A percentile compares a stretch with the other conserved stretches of the same genome.
These are phyloP conservation scores for Heliconius ethilla DNA, from an alignment of 2,888 invertebrate genomes.

Conservation along the genomic window DNA sequence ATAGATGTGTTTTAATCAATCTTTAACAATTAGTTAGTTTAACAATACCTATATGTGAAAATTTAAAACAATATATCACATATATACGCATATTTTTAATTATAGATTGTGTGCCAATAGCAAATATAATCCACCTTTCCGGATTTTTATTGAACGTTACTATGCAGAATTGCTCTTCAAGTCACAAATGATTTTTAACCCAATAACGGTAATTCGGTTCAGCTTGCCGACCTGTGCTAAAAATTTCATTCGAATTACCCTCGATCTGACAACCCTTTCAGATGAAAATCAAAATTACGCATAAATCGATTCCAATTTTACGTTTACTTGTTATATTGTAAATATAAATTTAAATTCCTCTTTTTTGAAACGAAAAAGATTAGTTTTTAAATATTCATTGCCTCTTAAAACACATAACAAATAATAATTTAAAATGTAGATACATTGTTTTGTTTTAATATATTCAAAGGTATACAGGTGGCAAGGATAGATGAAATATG, in stretches of 20 bases:
- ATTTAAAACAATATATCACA: neutral
- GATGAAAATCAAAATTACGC: neutral
- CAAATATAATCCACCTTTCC: neutral
- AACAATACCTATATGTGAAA: too few relatives aligned
- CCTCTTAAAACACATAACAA: neutral
- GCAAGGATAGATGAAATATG: conserved; percentile 44
- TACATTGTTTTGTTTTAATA: neutral
- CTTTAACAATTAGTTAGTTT: too few relatives aligned
- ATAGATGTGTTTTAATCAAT: too few relatives aligned
- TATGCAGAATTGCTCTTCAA: conserved; percentile 3
- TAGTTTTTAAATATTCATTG: neutral
- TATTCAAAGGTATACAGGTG: conserved; percentile 12
- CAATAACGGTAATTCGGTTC: conserved; percentile 9
- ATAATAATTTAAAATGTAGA: neutral
- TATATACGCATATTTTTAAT: neutral
- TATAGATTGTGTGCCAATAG: neutral
- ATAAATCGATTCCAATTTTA: neutral
- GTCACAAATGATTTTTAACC: conserved; percentile 9
- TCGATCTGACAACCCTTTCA: neutral
- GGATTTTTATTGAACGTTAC: conserved; percentile 8
- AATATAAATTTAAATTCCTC: neutral
- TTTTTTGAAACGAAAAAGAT: neutral
- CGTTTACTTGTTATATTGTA: neutral
- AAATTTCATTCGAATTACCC: neutral
- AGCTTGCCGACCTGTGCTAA: neutral